Percentiles rank a stretch among this genome's conserved stretches.
phyloP scores from a whole-genome alignment of 2,113 vertebrate species.

The Mustelus asterias region DNA sequence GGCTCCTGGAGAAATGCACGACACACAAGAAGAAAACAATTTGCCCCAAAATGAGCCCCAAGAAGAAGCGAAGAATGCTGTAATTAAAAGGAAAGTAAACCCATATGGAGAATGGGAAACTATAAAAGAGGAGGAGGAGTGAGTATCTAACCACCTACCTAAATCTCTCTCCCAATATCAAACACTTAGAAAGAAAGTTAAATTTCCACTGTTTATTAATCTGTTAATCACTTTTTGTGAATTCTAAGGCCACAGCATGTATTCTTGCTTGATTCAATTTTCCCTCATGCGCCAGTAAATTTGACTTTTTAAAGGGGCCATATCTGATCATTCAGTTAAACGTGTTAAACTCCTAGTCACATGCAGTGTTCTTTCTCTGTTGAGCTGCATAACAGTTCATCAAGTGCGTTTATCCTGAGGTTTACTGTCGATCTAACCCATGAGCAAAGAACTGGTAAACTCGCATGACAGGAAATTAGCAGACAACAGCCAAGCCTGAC shows the following conservation, averaged over 20 bases:
- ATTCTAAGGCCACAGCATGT: background rate
- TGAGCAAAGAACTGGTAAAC: too few species aligned
- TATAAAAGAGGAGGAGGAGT: conserved; percentile 58
- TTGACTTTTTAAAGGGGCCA: background rate
- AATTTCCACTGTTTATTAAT: conserved; percentile 6
- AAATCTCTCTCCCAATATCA: background rate
- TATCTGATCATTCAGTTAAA: background rate
- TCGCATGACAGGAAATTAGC: too few species aligned
- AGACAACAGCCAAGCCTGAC: too few species aligned
- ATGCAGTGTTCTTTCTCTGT: too few species aligned
- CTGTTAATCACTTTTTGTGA: background rate
- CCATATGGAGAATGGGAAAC: conserved; percentile 81
- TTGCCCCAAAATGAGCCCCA: background rate
- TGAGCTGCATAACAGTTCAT: too few species aligned
- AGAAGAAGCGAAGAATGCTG: conserved; percentile 47
- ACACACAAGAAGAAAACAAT: background rate
- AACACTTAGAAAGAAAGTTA: background rate
- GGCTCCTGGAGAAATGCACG: background rate
- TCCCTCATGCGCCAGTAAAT: background rate
- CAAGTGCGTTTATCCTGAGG: too few species aligned
- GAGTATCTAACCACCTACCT: background rate
- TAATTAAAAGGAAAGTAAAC: conserved; percentile 51
- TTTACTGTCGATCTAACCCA: too few species aligned
- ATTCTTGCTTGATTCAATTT: background rate
- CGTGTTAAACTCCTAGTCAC: too few species aligned